Conservation (phyloP, 1,140 invertebrate genomes). For the Amyelois transitella region DNA sequence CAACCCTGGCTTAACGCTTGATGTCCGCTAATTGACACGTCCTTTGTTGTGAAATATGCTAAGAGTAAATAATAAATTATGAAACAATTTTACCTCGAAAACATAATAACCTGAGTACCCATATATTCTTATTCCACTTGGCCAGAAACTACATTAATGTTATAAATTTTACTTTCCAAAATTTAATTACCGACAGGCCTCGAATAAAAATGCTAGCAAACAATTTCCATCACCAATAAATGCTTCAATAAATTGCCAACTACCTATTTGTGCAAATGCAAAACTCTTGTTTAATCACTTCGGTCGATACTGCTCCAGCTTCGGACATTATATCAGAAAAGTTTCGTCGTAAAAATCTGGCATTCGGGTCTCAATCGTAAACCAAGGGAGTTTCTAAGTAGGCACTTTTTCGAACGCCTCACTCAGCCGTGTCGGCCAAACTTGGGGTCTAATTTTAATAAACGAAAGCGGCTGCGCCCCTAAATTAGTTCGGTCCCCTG, state of each 20-base stretch:
- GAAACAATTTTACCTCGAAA: too few relatives aligned
- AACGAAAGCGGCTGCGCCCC: constrained; percentile 5
- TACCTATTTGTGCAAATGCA: constrained; percentile 31
- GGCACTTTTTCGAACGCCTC: constrained; percentile 30
- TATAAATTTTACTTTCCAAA: too few relatives aligned
- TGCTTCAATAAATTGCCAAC: background rate
- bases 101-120: too few relatives aligned
- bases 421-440: constrained; percentile 13
- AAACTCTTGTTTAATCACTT: constrained; percentile 40
- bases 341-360: constrained; percentile 50
- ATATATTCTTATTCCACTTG: too few relatives aligned
- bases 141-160: too few relatives aligned
- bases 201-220: background rate
- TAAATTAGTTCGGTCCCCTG: constrained; percentile 2
- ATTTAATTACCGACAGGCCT: too few relatives aligned
- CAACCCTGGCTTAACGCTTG: too few relatives aligned
- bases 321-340: constrained; percentile 36
- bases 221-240: background rate
- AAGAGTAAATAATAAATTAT: too few relatives aligned
- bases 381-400: constrained; percentile 26
- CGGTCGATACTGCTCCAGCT: constrained; percentile 15
- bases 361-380: constrained; percentile 33
- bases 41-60: too few relatives aligned
- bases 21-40: too few relatives aligned
- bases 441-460: constrained; percentile 8